Evolutionary conservation across 2,797 vertebrate genomes (phyloP).

Genomic region (Melanitta fusca): DNA sequence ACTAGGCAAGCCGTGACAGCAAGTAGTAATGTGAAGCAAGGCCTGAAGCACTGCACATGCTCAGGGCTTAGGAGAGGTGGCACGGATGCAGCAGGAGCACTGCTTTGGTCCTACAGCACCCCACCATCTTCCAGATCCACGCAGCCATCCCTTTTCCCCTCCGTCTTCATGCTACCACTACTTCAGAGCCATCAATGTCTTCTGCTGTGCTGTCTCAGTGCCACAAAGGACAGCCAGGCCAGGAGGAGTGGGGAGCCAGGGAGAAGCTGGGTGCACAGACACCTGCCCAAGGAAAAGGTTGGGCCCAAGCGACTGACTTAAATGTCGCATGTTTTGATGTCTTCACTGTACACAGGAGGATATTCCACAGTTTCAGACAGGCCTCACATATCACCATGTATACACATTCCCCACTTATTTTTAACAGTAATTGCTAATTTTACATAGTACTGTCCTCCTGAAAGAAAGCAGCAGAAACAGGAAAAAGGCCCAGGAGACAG

Average conservation of each 20-base stretch:
- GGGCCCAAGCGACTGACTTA: accelerated
- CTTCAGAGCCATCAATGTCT: accelerated
- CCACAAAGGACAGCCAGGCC: accelerated
- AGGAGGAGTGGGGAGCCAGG: not conserved
- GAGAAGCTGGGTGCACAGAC: not conserved
- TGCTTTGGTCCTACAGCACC: not conserved
- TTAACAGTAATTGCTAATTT: not conserved
- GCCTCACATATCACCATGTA: accelerated
- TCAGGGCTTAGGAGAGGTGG: not conserved
- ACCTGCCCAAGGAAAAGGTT: not conserved
- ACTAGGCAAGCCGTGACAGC: accelerated
- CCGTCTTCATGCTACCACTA: accelerated
- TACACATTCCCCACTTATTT: not conserved
- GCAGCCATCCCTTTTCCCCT: accelerated
- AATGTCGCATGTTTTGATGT: accelerated
- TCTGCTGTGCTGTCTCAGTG: not conserved
- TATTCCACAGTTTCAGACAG: not conserved
- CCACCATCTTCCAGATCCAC: not conserved
- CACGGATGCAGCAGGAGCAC: not conserved
- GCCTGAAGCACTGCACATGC: not conserved
- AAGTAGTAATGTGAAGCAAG: not conserved
- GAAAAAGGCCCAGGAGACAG: not conserved
- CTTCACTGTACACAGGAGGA: accelerated
- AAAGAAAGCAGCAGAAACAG: slow-evolving; percentile 8
- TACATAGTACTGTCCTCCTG: not conserved